A percentile compares a stretch with the other conserved stretches of the same genome.
phyloP scores from a whole-genome alignment of 2,797 vertebrate species.

The Xiphorhynchus erythropygius region DNA sequence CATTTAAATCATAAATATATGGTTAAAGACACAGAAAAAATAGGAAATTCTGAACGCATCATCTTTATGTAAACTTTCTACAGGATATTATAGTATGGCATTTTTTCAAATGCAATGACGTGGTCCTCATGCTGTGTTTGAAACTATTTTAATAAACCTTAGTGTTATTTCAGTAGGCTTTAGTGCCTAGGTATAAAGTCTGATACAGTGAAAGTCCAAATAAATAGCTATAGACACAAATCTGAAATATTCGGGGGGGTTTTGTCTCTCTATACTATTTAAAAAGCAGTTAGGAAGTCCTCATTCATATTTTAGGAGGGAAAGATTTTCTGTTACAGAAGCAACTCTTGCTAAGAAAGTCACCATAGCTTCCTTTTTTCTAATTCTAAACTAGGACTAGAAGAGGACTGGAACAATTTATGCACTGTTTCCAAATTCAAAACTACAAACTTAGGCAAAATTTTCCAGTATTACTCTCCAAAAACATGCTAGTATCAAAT shows the following conservation, averaged over 20 bases:
- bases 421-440: not conserved
- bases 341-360: not conserved
- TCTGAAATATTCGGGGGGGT: not conserved
- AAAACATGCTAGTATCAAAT: not conserved
- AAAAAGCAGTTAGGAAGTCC: not conserved
- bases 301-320: not conserved
- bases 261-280: not conserved
- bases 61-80: not conserved
- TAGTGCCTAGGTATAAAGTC: not conserved
- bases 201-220: not conserved
- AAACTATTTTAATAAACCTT: not conserved
- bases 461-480: not conserved
- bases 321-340: not conserved
- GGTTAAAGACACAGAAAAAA: not conserved
- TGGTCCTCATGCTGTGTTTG: not conserved
- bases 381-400: not conserved
- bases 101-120: not conserved
- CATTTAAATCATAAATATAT: not conserved
- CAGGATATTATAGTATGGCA: not conserved
- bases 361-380: not conserved
- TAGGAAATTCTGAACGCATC: not conserved
- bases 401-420: not conserved
- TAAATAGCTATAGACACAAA: not conserved
- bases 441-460: not conserved
- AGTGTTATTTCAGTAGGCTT: not conserved